These are phyloP conservation scores for Euura lappo DNA, from an alignment of 1,140 invertebrate species.

Conservation along the genomic window DNA sequence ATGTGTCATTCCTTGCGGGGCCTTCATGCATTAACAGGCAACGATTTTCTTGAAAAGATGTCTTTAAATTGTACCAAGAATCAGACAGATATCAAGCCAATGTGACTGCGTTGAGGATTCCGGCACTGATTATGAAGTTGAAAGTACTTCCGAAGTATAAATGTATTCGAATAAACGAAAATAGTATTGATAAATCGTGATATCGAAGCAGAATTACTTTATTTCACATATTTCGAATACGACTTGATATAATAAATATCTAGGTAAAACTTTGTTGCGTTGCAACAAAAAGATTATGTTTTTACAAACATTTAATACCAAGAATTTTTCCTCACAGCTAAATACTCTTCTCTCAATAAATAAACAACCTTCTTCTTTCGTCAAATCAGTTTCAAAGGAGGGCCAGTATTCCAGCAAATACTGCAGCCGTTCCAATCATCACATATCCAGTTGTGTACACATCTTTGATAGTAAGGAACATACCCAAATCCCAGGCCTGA, in stretches of 20 bases:
- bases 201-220: background rate
- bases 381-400: background rate
- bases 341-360: background rate
- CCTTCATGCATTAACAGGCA: too few species aligned
- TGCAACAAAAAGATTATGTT: background rate
- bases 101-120: too few species aligned
- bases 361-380: background rate
- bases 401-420: constrained; percentile 43
- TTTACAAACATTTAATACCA: background rate
- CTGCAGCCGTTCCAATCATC: constrained; percentile 59
- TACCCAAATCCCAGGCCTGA: constrained; percentile 72
- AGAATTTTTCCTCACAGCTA: background rate
- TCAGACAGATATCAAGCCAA: too few species aligned
- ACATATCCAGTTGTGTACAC: constrained; percentile 74
- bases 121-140: too few species aligned
- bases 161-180: too few species aligned
- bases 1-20: too few species aligned
- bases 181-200: background rate
- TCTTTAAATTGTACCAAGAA: too few species aligned
- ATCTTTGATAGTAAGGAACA: constrained; percentile 72
- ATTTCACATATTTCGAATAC: background rate
- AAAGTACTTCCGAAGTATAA: too few species aligned
- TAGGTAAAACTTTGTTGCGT: background rate
- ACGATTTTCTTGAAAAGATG: too few species aligned
- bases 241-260: background rate